Evolutionary conservation across 2,888 invertebrate species (phyloP), one percentile per base, ranked within the genome.

Genomic region (Agapetus fuscipes): DNA sequence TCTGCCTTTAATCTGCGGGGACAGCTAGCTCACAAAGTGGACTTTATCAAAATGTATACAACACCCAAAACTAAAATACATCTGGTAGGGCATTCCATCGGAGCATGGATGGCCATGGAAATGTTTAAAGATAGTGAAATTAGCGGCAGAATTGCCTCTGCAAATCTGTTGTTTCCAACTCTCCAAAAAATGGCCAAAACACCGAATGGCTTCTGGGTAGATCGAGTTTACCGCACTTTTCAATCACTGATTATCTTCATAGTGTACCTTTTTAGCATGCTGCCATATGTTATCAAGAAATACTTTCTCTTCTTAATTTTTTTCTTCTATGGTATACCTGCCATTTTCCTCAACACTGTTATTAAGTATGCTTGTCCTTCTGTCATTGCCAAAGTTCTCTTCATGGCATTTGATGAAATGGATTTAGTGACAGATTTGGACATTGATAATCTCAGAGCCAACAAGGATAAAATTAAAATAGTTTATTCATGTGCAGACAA

Each of bases 71-170:
- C 80, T n/a, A 80, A 73, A 56, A 58, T 95, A 27, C 82, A 89
- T 59, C 62, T 94, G 26, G 73, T 94, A 50, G 91, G 88, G 2
- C 94, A 95, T 68, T 94, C 94, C 1, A 87, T 94, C 54, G 95
- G 95, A 3, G 75, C 83, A 36, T 89, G 90, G 76, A 78, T 91
- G 54, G 72, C 80, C 45, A 56, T 90, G 39, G 80, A 90, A 55
- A 56, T 89, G 33, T 55, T 87, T 17, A 72, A 80, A 49, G 62
- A 77, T 46, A 63, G 72, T 3, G 56, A 63, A 17, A 60, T 84
- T 52, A 58, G 69, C 51, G 52, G 62, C 17, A 70, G 69, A 51
- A 56, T 83, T 24, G 59, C 65, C n/a, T 76, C 78, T 49, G 69
- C 76, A 43, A 83, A 83, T 59, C 62, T 91, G 47, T 61, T 95